phyloP scores from a whole-genome alignment of 2,797 vertebrate genomes.

The Sebastes hubbsi region DNA sequence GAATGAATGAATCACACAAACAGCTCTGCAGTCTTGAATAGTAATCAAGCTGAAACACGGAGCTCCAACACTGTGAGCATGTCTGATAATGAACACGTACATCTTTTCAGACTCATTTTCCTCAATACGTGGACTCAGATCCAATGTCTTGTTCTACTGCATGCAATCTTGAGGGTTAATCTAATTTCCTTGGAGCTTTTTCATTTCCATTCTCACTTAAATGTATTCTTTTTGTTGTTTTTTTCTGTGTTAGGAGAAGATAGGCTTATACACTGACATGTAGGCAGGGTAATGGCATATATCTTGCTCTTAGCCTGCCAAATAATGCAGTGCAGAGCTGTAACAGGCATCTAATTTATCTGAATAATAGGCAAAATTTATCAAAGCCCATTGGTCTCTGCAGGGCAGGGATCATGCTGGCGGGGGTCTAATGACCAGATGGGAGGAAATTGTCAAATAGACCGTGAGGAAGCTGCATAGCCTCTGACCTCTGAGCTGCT shows the following conservation, averaged over 20 bases:
- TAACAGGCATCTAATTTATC: constrained; percentile 73
- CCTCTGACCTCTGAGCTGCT: constrained; percentile 23
- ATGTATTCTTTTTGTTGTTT: neutral
- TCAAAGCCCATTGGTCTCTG: constrained; percentile 70
- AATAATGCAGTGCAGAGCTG: constrained; percentile 40
- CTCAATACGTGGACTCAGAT: constrained; percentile 8
- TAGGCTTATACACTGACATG: constrained; percentile 60
- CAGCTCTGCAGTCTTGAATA: constrained; percentile 22
- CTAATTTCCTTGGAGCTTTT: constrained; percentile 38
- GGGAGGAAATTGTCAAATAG: constrained; percentile 58
- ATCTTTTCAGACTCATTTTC: constrained; percentile 11
- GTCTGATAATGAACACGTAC: constrained; percentile 27
- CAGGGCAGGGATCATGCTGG: constrained; percentile 57
- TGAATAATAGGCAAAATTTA: constrained; percentile 76
- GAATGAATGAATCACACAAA: constrained; percentile 41
- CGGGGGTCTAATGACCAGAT: constrained; percentile 72
- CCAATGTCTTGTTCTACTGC: neutral
- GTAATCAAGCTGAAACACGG: constrained; percentile 38
- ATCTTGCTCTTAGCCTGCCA: constrained; percentile 48
- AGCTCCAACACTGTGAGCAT: neutral
- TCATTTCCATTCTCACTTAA: constrained; percentile 25
- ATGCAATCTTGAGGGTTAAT: constrained; percentile 33
- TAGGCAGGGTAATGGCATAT: constrained; percentile 61
- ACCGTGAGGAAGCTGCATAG: constrained; percentile 26
- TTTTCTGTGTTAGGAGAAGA: constrained; percentile 27